phyloP scores from a whole-genome alignment of 2,888 invertebrate species.

The Pachliopta kotzebuea region DNA sequence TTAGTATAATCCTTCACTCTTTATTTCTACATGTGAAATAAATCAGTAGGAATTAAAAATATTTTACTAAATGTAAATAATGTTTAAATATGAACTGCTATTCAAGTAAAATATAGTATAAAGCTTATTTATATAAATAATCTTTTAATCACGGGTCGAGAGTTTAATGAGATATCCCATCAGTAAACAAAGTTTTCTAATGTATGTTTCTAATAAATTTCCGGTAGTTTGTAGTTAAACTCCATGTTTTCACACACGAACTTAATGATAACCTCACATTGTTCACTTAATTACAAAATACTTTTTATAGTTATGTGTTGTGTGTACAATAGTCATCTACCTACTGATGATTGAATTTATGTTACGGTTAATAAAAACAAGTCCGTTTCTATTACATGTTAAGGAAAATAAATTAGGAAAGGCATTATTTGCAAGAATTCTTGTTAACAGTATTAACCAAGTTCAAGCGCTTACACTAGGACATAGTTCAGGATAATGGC shows the following conservation, averaged over 20 bases:
- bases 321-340: too few species aligned
- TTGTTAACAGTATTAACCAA: slow-evolving; percentile 13
- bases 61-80: too few species aligned
- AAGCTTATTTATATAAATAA: not conserved
- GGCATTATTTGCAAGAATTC: slow-evolving; percentile 6
- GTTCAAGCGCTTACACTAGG: slow-evolving; percentile 6
- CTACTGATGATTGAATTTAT: too few species aligned
- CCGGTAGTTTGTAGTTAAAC: not conserved
- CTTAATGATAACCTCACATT: not conserved
- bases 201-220: not conserved
- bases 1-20: too few species aligned
- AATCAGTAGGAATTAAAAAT: too few species aligned
- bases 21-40: too few species aligned
- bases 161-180: not conserved
- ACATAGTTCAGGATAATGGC: slow-evolving; percentile 18
- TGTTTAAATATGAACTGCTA: too few species aligned
- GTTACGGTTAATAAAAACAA: too few species aligned
- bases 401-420: not conserved
- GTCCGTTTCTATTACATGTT: not conserved
- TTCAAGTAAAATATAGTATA: too few species aligned
- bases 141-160: not conserved
- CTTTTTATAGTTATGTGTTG: too few species aligned
- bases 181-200: slow-evolving; percentile 1
- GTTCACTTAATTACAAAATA: not conserved
- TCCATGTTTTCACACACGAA: not conserved